These are phyloP conservation scores for Sus cebifrons DNA, from an alignment of 2,797 vertebrate species.

Conservation along the genomic window DNA sequence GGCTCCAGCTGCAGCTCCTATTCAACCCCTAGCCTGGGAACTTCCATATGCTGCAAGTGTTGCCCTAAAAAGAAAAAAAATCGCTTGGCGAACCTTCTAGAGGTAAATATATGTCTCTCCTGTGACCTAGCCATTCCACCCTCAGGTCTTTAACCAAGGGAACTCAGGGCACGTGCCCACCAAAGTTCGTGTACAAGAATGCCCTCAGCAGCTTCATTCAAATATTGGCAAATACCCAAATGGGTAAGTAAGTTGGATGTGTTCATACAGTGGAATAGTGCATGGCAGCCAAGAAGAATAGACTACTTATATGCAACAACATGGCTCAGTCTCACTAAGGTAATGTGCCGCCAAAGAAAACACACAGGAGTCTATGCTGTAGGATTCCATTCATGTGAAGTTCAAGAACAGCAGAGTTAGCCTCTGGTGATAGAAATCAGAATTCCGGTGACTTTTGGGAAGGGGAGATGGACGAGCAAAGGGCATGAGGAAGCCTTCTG, in stretches of 20 bases:
- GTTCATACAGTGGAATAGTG: neutral
- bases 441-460: neutral
- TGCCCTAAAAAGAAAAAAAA: neutral
- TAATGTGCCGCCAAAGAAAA: neutral
- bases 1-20: too few relatives aligned
- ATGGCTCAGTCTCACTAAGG: neutral
- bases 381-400: neutral
- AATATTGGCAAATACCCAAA: neutral
- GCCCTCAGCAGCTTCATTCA: neutral
- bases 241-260: neutral
- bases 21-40: too few relatives aligned
- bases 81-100: neutral
- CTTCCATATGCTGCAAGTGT: too few relatives aligned
- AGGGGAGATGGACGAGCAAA: neutral
- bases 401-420: neutral
- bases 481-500: neutral
- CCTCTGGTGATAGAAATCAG: neutral
- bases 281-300: neutral
- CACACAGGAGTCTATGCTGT: neutral
- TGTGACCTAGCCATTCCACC: neutral
- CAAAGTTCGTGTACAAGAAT: neutral
- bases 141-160: neutral
- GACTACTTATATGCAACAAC: neutral
- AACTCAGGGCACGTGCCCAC: neutral
- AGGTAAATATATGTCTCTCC: neutral